Evolutionary conservation across 2,797 vertebrate species (phyloP).

Genomic region (Microctenopoma steveboyesi): DNA sequence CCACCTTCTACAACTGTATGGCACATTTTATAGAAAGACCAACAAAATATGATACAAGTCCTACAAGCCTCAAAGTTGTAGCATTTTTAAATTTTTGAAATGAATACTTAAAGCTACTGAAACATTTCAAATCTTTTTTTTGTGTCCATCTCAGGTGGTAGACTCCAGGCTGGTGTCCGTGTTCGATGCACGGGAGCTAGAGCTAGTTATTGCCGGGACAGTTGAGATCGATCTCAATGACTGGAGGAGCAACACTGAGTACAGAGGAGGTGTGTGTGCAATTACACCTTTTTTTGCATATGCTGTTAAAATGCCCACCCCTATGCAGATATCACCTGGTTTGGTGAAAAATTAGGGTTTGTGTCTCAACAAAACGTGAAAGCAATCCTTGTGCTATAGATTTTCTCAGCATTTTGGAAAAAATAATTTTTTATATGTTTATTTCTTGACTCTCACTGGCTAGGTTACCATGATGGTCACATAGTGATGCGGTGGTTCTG

Average conservation of each 20-base stretch:
- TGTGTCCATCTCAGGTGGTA: conserved; percentile 86
- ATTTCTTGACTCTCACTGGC: neutral
- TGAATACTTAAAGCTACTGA: neutral
- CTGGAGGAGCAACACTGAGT: conserved; percentile 96
- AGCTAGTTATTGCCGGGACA: conserved; percentile 96
- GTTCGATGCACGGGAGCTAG: conserved; percentile 97
- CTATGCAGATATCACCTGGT: neutral
- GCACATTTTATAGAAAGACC: neutral
- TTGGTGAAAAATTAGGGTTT: neutral
- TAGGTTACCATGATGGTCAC: conserved; percentile 96
- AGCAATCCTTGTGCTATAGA: neutral
- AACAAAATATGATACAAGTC: neutral
- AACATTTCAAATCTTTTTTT: too few species aligned
- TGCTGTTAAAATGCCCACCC: neutral
- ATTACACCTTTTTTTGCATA: neutral
- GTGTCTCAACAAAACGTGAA: neutral
- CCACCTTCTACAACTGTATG: neutral
- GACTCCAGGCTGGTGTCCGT: conserved; percentile 96
- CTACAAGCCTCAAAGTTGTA: too few species aligned
- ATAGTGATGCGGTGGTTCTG: conserved; percentile 98
- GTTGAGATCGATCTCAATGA: conserved; percentile 96
- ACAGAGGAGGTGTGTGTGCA: conserved; percentile 90
- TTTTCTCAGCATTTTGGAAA: neutral
- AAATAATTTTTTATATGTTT: too few species aligned
- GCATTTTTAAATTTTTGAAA: too few species aligned